These are phyloP conservation scores for Cricetomys ansorgei DNA, from an alignment of 2,113 vertebrate genomes.

Conservation along the genomic window DNA sequence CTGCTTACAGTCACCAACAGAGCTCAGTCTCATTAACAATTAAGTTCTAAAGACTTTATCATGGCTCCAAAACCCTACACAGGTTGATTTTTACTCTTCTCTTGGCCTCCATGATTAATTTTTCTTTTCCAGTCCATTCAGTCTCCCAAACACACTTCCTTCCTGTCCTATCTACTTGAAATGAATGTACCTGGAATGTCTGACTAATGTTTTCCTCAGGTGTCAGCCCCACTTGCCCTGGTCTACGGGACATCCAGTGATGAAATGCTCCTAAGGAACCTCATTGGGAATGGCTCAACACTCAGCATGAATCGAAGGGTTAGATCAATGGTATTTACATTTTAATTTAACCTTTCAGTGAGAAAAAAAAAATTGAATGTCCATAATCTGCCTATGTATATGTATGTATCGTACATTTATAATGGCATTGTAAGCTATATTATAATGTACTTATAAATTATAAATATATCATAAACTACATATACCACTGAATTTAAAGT, in stretches of 20 bases:
- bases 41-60: background rate
- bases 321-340: background rate
- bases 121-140: background rate
- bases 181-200: background rate
- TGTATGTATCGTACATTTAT: background rate
- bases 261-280: background rate
- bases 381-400: background rate
- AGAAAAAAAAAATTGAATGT: background rate
- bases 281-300: background rate
- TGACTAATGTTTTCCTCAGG: background rate
- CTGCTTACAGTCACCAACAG: background rate
- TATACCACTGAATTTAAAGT: background rate
- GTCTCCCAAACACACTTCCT: too few species aligned
- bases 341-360: background rate
- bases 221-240: background rate
- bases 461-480: background rate
- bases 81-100: too few species aligned
- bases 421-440: background rate
- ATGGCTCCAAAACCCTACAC: background rate
- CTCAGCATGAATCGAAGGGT: background rate
- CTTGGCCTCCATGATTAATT: rapidly evolving
- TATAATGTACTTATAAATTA: background rate
- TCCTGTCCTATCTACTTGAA: background rate
- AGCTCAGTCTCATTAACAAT: background rate
- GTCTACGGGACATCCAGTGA: background rate